Evolutionary conservation across 2,888 invertebrate genomes (phyloP).

Genomic region (Aspidiotus destructor): DNA sequence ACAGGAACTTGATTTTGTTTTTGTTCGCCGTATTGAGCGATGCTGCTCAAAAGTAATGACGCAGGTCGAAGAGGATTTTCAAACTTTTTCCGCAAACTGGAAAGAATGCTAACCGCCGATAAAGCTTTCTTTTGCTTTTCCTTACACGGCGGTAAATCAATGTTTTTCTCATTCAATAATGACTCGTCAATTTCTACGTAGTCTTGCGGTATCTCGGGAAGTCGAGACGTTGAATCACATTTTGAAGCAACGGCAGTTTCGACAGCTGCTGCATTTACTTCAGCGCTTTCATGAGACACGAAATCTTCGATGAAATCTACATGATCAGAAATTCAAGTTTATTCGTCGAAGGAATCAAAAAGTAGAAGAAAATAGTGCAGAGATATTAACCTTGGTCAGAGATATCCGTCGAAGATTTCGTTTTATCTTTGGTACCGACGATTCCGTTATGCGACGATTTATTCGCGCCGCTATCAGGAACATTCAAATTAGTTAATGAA

Average conservation of each 20-base stretch:
- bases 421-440: constrained; percentile 28
- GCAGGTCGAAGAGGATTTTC: constrained; percentile 70
- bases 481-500: constrained; percentile 23
- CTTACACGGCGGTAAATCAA: constrained; percentile 23
- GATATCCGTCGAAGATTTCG: constrained; percentile 13
- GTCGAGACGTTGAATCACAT: background rate
- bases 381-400: constrained; percentile 14
- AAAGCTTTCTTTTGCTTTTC: constrained; percentile 51
- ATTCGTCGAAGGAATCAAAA: background rate
- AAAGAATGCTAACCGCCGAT: constrained; percentile 69
- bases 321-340: background rate
- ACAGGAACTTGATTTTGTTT: background rate
- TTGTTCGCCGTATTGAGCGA: constrained; percentile 28
- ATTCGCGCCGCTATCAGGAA: constrained; percentile 24
- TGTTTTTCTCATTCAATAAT: constrained; percentile 19
- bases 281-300: background rate
- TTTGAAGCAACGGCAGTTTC: background rate
- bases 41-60: constrained; percentile 70
- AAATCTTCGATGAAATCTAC: background rate
- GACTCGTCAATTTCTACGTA: background rate
- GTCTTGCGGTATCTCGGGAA: constrained; percentile 5
- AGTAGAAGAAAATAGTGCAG: background rate
- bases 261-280: background rate
- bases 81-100: constrained; percentile 66
- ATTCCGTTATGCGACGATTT: constrained; percentile 20